A percentile compares a stretch with the other conserved stretches of the same genome.
phyloP scores from a whole-genome alignment of 2,113 vertebrate species.

The Charadrius vociferus region DNA sequence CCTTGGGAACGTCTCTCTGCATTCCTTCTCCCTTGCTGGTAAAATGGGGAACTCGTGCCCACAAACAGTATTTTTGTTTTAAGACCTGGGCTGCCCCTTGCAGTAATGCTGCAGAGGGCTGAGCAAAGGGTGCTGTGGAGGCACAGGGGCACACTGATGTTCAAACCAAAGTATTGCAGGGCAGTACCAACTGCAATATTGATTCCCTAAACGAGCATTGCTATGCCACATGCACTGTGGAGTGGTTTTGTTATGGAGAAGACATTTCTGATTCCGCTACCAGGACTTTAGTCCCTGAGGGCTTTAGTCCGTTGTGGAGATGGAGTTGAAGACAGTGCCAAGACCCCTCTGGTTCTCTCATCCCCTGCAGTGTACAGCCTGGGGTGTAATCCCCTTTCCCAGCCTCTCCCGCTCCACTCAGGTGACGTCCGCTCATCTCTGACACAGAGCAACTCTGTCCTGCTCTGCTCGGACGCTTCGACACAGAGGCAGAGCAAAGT shows the following conservation, averaged over 20 bases:
- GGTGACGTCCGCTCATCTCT: neutral
- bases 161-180: neutral
- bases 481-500: neutral
- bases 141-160: neutral
- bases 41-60: neutral
- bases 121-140: neutral
- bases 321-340: neutral
- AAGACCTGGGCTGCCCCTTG: neutral
- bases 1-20: neutral
- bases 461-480: fast-evolving
- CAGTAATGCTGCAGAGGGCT: neutral
- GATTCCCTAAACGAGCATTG: neutral
- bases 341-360: neutral
- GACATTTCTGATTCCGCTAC: neutral
- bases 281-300: fast-evolving
- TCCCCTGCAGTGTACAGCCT: neutral
- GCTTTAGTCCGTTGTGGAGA: neutral
- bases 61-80: neutral
- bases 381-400: neutral
- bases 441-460: neutral
- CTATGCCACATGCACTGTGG: neutral
- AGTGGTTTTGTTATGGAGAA: neutral
- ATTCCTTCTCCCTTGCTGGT: neutral
- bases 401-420: neutral
- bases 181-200: neutral